Base-by-base conservation (phyloP, 2,888 invertebrate species). In the Zele albiditarsus region DNA sequence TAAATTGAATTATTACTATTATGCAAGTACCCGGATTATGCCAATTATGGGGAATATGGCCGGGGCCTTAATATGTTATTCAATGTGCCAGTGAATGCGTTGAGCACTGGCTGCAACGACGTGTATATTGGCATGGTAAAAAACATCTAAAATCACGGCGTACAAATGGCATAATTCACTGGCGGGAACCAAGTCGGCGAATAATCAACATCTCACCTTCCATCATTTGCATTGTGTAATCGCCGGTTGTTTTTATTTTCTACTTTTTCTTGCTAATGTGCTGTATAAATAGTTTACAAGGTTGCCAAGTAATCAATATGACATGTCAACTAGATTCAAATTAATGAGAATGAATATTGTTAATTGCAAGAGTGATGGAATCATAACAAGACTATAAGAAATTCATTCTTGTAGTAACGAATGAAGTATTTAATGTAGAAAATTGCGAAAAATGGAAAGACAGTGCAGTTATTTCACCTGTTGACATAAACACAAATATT, bases 241-340 rank as follows among this genome's bases (percentile, higher is more conserved):
- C 20, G 2, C 8, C 20, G 20, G 20, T 53, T 14, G 2, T 42
- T 42, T 42, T 20, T 53, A 20, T 20, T 28, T 31, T 60, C 20
- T 8, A 27, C 1, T 25, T 0, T 25, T 62, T 1, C 20, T 33
- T 2, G 12, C 2, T 0, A 8, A 10, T 53, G 20, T 53, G 3
- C 12, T 1, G 3, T 46, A n/a, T 46, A 46, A n/a, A n/a, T 71
- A 31, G 72, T 72, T 66, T 49, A 38, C 57, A 57, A 33, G 25
- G 25, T 16, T 65, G 72, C 25, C n/a, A 33, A 72, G 33, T 25
- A 57, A 8, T 33, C 33, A 33, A 31, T 28, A 63, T 4, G 5
- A 53, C 25, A 65, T 72, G 65, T 28, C 27, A 53, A 31, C 6
- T 10, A 58, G 57, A 31, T 2, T 14, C 28, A 27, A 28, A 60